A percentile compares a stretch with the other conserved stretches of the same genome.
These are phyloP conservation scores for Thunnus maccoyii DNA, from an alignment of 2,113 vertebrate species.

Conservation along the genomic window DNA sequence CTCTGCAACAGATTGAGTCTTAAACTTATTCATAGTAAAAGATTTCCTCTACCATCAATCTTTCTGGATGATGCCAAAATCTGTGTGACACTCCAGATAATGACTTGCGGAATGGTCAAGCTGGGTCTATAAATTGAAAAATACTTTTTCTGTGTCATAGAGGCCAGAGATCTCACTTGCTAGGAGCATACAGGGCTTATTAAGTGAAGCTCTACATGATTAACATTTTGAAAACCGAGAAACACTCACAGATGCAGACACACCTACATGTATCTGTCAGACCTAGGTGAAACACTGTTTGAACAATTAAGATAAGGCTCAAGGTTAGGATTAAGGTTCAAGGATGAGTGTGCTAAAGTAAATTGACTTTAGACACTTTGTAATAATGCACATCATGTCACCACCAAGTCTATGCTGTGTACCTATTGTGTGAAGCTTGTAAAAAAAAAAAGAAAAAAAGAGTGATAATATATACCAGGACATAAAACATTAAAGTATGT, in stretches of 20 bases:
- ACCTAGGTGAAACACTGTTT: neutral
- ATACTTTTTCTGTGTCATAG: neutral
- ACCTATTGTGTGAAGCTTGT: neutral
- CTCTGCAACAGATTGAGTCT: conserved; percentile 22
- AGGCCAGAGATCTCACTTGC: conserved; percentile 32
- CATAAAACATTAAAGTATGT: neutral
- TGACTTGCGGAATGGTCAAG: conserved; percentile 29
- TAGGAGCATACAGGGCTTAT: neutral
- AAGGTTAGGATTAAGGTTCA: conserved; percentile 6
- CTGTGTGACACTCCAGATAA: conserved; percentile 37
- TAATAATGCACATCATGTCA: neutral
- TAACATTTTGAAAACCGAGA: conserved; percentile 10
- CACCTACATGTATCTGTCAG: neutral
- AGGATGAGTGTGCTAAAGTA: neutral
- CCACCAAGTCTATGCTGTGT: neutral
- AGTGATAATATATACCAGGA: neutral
- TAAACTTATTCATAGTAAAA: conserved; percentile 1
- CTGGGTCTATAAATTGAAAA: conserved; percentile 20
- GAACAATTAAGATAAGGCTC: conserved; percentile 3
- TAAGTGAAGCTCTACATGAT: neutral
- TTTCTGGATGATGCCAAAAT: conserved; percentile 23
- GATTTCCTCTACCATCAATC: conserved; percentile 19
- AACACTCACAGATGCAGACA: neutral
- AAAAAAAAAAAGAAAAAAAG: neutral
- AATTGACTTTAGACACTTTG: neutral